Evolutionary conservation across 1,140 invertebrate genomes (phyloP).

Genomic region (Cyclargus thomasi): DNA sequence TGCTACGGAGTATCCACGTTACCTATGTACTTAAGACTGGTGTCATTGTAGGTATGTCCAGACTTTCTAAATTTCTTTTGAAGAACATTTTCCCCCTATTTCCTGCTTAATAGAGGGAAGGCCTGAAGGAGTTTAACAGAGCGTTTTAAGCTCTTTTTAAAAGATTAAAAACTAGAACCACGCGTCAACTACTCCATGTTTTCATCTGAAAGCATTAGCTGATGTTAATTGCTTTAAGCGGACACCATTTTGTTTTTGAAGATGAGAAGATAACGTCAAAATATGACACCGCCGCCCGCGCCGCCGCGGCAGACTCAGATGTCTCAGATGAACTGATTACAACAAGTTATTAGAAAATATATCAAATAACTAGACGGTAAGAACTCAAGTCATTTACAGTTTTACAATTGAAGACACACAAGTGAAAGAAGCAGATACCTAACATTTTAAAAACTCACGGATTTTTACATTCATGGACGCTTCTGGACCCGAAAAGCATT

Average conservation of each 20-base stretch:
- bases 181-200: not conserved
- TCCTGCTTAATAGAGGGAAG: too few species aligned
- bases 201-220: not conserved
- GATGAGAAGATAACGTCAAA: conserved; percentile 4
- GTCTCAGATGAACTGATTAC: not conserved
- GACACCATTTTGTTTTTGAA: not conserved
- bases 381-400: not conserved
- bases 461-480: too few species aligned
- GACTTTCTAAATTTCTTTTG: too few species aligned
- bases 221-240: not conserved
- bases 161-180: not conserved
- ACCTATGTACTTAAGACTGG: too few species aligned
- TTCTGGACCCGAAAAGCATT: too few species aligned
- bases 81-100: too few species aligned
- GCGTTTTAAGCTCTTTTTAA: too few species aligned
- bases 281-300: not conserved
- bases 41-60: too few species aligned
- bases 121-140: too few species aligned
- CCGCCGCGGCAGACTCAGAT: not conserved
- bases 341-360: not conserved
- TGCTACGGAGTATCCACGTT: too few species aligned
- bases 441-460: too few species aligned
- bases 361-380: not conserved
- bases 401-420: not conserved
- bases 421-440: too few species aligned